A percentile compares a stretch with the other conserved stretches of the same genome.
phyloP scores from a whole-genome alignment of 2,888 invertebrate species.

The Margaritifera margaritifera region DNA sequence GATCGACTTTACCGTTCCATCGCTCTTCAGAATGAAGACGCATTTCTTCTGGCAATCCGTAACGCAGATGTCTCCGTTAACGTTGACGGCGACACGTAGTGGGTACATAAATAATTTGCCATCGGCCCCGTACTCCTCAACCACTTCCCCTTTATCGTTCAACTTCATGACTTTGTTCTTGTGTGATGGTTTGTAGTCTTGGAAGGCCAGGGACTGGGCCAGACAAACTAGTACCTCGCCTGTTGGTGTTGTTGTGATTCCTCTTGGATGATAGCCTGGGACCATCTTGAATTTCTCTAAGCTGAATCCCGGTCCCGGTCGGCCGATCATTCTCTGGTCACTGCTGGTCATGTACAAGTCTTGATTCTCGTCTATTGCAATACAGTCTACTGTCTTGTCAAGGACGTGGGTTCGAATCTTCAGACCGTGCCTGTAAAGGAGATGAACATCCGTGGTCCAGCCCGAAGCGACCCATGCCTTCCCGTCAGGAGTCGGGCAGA shows the following conservation, averaged over 20 bases:
- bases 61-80: constrained; percentile 54
- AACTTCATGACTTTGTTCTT: constrained; percentile 42
- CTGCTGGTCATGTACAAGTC: constrained; percentile 41
- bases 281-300: constrained; percentile 35
- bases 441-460: constrained; percentile 45
- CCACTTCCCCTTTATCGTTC: constrained; percentile 28
- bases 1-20: constrained; percentile 36
- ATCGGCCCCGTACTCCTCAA: constrained; percentile 40
- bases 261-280: constrained; percentile 42
- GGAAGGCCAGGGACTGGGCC: constrained; percentile 46
- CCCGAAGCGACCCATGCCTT: constrained; percentile 46
- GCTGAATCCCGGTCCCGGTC: constrained; percentile 38
- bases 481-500: constrained; percentile 38
- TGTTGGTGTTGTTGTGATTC: constrained; percentile 27
- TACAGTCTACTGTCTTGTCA: constrained; percentile 41
- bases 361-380: constrained; percentile 31
- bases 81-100: constrained; percentile 52
- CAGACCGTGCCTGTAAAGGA: constrained; percentile 39
- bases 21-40: constrained; percentile 41
- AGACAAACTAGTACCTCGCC: constrained; percentile 41
- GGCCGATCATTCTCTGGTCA: constrained; percentile 38
- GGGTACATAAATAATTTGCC: constrained; percentile 45
- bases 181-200: constrained; percentile 42
- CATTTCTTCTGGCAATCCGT: constrained; percentile 43
- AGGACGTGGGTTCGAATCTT: constrained; percentile 41